Percentiles rank a stretch among this genome's conserved stretches.
These are phyloP conservation scores for Psilopogon haemacephalus DNA, from an alignment of 2,113 vertebrate species.

Conservation along the genomic window DNA sequence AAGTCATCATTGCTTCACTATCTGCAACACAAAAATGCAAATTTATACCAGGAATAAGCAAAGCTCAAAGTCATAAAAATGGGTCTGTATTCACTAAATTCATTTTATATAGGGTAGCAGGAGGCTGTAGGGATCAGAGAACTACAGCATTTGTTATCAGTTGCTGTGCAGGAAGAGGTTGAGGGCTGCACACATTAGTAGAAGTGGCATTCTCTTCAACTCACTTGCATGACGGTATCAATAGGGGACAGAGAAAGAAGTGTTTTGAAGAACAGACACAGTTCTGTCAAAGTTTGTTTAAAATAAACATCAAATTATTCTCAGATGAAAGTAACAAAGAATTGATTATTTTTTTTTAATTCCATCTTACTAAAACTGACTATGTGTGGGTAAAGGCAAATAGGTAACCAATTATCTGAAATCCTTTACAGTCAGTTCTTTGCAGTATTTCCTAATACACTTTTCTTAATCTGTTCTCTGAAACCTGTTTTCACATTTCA, in stretches of 20 bases:
- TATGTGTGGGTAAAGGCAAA: constrained; percentile 26
- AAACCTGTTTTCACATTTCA: constrained; percentile 64
- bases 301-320: background rate
- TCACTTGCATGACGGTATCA: background rate
- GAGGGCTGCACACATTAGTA: background rate
- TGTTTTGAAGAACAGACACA: background rate
- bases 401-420: constrained; percentile 41
- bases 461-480: constrained; percentile 64
- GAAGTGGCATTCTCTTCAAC: background rate
- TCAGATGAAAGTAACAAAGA: background rate
- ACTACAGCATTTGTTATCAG: background rate
- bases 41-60: background rate
- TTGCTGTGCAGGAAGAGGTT: background rate
- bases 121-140: background rate
- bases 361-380: background rate
- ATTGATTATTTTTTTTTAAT: background rate
- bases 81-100: background rate
- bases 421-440: constrained; percentile 49
- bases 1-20: constrained; percentile 11
- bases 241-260: background rate
- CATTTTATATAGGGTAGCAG: background rate
- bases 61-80: background rate
- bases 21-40: background rate
- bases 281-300: background rate
- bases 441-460: background rate